A percentile compares a stretch with the other conserved stretches of the same genome.
Evolutionary conservation across 2,797 vertebrate species (phyloP).

Genomic region (Avahi laniger): DNA sequence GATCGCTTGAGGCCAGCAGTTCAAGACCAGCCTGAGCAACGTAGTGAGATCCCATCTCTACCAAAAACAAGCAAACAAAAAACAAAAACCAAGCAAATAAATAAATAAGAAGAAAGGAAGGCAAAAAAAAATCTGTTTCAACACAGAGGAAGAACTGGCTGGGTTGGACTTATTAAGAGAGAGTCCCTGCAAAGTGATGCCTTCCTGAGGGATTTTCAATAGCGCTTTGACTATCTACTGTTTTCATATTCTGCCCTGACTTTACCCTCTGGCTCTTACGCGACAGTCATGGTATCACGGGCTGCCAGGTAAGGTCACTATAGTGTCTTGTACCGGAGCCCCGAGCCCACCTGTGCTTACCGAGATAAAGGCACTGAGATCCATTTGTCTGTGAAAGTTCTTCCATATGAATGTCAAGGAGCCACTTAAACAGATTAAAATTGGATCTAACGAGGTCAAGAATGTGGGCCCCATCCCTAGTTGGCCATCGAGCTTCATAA

Average conservation of each 20-base stretch:
- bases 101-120: too few relatives aligned
- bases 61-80: not conserved
- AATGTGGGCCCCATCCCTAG: not conserved
- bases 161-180: not conserved
- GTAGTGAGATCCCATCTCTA: not conserved
- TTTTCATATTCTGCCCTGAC: not conserved
- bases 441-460: not conserved
- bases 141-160: not conserved
- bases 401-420: not conserved
- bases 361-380: not conserved
- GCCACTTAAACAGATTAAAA: not conserved
- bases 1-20: not conserved
- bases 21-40: not conserved
- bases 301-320: not conserved
- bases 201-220: not conserved
- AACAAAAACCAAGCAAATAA: too few relatives aligned
- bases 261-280: not conserved
- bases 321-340: not conserved
- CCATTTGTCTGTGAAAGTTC: not conserved
- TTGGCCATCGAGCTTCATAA: rapidly evolving
- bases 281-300: not conserved
- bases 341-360: not conserved
- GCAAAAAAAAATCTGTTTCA: not conserved
- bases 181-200: not conserved
- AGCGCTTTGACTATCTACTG: not conserved